Percentiles rank a stretch among this genome's conserved stretches.
phyloP scores from a whole-genome alignment of 1,140 invertebrate species.

The Zaprionus kolodkinae region DNA sequence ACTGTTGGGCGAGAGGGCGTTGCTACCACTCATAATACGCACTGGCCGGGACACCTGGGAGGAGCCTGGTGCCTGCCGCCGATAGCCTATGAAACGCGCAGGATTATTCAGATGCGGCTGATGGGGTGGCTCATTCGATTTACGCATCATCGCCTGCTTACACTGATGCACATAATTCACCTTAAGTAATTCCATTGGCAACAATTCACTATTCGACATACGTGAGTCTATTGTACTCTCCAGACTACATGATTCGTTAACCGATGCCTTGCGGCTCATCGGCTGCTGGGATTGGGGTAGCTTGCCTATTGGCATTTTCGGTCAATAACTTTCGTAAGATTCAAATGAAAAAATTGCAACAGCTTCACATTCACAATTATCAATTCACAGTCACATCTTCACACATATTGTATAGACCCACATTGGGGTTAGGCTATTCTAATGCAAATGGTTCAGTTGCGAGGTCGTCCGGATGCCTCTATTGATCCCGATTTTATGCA shows the following conservation, averaged over 20 bases:
- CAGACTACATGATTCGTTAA: slow-evolving; percentile 47
- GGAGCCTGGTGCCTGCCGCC: slow-evolving; percentile 25
- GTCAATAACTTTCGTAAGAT: slow-evolving; percentile 33
- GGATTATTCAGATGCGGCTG: slow-evolving; percentile 49
- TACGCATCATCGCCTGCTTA: slow-evolving; percentile 70
- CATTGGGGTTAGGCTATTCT: slow-evolving; percentile 28
- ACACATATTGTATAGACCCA: slow-evolving; percentile 6
- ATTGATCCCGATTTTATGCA: slow-evolving; percentile 35
- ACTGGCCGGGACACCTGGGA: not conserved
- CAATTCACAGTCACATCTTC: slow-evolving; percentile 2
- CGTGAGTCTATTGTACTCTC: slow-evolving; percentile 66
- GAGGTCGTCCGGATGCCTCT: slow-evolving; percentile 29
- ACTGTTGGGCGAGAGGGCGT: slow-evolving; percentile 17
- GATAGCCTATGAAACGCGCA: slow-evolving; percentile 52
- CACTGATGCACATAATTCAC: slow-evolving; percentile 81
- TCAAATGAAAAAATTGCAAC: slow-evolving; percentile 40
- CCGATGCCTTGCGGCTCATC: slow-evolving; percentile 25
- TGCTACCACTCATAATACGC: not conserved
- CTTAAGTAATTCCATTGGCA: slow-evolving; percentile 79
- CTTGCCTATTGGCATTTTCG: slow-evolving; percentile 68
- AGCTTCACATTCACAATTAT: slow-evolving; percentile 13
- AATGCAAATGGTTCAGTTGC: slow-evolving; percentile 58
- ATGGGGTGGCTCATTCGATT: slow-evolving; percentile 42
- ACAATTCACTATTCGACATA: slow-evolving; percentile 64
- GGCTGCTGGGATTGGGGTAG: slow-evolving; percentile 35